phyloP scores from a whole-genome alignment of 2,888 invertebrate species.

The Eulithis testata region DNA sequence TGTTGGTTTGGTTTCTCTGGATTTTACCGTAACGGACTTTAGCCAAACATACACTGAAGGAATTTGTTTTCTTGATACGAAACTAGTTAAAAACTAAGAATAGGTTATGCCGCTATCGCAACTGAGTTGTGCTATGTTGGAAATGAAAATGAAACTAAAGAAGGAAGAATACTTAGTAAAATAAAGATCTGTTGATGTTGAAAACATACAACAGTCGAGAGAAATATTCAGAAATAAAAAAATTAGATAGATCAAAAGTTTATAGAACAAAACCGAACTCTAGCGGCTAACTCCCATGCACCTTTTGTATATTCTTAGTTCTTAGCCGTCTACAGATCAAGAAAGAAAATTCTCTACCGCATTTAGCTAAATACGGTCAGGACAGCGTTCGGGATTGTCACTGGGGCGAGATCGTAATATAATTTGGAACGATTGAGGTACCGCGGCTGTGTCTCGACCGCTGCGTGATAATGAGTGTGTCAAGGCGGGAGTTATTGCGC shows the following conservation, averaged over 20 bases:
- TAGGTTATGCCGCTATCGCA: conserved; percentile 4
- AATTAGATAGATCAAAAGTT: neutral
- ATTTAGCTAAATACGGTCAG: conserved; percentile 13
- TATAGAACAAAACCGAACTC: conserved; percentile 2
- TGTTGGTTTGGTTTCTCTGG: conserved; percentile 18
- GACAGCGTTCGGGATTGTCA: conserved; percentile 37
- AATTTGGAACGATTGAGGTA: conserved; percentile 18
- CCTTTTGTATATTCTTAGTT: conserved; percentile 36
- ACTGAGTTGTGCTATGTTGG: neutral
- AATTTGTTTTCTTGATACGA: conserved; percentile 12
- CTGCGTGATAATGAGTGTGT: conserved; percentile 58
- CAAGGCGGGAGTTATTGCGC: conserved; percentile 74
- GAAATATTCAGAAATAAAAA: neutral
- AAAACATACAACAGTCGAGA: neutral
- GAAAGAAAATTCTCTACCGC: conserved; percentile 12
- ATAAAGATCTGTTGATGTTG: neutral
- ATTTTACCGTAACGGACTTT: conserved; percentile 16
- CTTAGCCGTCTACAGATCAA: conserved; percentile 37
- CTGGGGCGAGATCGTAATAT: conserved; percentile 46
- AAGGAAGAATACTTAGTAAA: neutral
- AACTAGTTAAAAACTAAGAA: conserved; percentile 18
- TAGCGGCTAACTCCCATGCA: conserved; percentile 33
- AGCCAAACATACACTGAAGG: conserved; percentile 9
- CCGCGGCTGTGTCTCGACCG: conserved; percentile 34
- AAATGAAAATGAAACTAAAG: neutral